These are phyloP conservation scores for Opisthocomus hoazin DNA, from an alignment of 2,113 vertebrate species.

Conservation along the genomic window DNA sequence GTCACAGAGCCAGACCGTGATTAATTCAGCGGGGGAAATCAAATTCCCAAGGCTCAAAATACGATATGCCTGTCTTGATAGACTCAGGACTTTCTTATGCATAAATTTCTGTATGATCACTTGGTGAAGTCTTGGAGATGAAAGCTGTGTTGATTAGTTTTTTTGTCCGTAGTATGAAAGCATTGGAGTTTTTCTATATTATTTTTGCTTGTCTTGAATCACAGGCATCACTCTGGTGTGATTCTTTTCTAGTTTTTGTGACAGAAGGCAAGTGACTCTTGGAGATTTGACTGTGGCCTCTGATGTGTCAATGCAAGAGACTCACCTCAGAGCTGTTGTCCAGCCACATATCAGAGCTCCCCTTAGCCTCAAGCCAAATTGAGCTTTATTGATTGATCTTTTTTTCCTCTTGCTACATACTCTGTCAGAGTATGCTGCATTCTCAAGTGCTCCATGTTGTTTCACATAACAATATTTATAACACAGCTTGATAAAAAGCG, in stretches of 20 bases:
- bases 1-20: background rate
- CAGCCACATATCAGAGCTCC: background rate
- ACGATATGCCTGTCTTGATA: background rate
- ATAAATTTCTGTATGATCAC: background rate
- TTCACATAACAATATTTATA: conserved; percentile 66
- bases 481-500: conserved; percentile 84
- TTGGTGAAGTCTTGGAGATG: background rate
- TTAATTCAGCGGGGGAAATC: background rate
- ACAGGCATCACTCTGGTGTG: background rate
- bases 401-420: background rate
- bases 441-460: conserved; percentile 38
- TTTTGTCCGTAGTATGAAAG: background rate
- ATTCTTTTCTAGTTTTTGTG: background rate
- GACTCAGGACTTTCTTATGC: background rate
- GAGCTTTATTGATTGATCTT: conserved; percentile 4
- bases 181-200: background rate
- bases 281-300: background rate
- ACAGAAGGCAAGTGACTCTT: background rate
- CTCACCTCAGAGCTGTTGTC: background rate
- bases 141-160: background rate
- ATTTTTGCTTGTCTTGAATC: background rate
- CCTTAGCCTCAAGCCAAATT: background rate
- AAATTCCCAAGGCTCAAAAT: background rate
- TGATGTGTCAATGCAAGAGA: background rate
- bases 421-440: background rate